phyloP scores from a whole-genome alignment of 2,888 invertebrate species.

The Stenotaenia linearis region DNA sequence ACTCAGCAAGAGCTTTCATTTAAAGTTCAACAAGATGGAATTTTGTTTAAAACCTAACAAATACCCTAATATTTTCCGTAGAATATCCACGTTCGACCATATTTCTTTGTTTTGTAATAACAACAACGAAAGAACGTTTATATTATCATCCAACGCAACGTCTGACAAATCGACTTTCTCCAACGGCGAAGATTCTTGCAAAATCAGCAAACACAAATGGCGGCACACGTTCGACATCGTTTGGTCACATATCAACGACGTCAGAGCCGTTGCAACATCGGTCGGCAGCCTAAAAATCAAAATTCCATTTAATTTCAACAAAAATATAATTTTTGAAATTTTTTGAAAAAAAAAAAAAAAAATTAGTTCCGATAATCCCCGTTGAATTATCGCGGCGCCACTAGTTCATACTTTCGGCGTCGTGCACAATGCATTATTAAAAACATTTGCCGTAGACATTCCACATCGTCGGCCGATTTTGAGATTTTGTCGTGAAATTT shows the following conservation, averaged over 20 bases:
- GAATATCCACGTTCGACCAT: neutral
- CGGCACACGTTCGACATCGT: neutral
- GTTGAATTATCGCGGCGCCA: too few relatives aligned
- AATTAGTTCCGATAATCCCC: too few relatives aligned
- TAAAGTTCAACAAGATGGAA: too few relatives aligned
- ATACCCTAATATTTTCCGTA: neutral
- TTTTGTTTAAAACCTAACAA: neutral
- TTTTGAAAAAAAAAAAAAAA: too few relatives aligned
- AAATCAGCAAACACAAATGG: neutral
- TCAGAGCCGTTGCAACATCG: neutral
- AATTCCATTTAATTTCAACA: too few relatives aligned
- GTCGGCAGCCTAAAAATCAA: conserved; percentile 8
- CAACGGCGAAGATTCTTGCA: neutral
- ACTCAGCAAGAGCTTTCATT: too few relatives aligned
- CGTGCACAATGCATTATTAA: neutral
- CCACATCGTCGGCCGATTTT: neutral
- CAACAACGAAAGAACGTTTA: neutral
- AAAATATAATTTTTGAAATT: too few relatives aligned
- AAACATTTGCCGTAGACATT: neutral
- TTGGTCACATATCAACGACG: neutral
- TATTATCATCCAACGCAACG: neutral
- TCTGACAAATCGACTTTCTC: neutral
- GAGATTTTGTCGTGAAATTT: conserved; percentile 15
- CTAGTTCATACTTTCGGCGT: neutral
- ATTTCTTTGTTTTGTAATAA: neutral